A percentile compares a stretch with the other conserved stretches of the same genome.
These are phyloP conservation scores for Rugalucina vietnamica DNA, from an alignment of 2,888 invertebrate species.

Conservation along the genomic window DNA sequence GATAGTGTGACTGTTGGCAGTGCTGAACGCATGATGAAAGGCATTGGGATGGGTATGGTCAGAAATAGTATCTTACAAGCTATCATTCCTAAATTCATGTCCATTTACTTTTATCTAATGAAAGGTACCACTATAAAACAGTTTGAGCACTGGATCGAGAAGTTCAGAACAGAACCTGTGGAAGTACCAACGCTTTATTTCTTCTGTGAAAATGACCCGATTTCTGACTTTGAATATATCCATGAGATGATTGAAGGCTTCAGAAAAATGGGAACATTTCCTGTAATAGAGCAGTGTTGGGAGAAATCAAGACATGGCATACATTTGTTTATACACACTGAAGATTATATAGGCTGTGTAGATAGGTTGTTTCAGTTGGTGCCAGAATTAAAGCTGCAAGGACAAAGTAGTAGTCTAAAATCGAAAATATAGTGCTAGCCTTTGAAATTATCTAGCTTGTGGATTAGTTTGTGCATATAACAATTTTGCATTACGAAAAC, in stretches of 20 bases:
- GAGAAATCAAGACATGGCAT: slow-evolving; percentile 66
- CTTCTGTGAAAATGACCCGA: slow-evolving; percentile 69
- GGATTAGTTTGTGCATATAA: no score
- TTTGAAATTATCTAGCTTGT: no score
- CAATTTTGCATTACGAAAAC: no score
- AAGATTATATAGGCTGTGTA: slow-evolving; percentile 53
- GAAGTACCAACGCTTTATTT: slow-evolving; percentile 69
- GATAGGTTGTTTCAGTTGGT: slow-evolving; percentile 36
- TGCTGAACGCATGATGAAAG: slow-evolving; percentile 68
- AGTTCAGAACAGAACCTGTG: slow-evolving; percentile 63
- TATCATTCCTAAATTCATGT: slow-evolving; percentile 50
- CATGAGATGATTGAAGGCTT: slow-evolving; percentile 59
- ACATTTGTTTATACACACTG: slow-evolving; percentile 55
- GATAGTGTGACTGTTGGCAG: slow-evolving; percentile 77
- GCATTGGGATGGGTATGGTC: slow-evolving; percentile 63
- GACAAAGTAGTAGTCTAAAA: no score
- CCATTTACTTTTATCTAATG: slow-evolving; percentile 67
- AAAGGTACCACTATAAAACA: slow-evolving; percentile 68
- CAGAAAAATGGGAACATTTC: slow-evolving; percentile 50
- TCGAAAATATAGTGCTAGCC: no score
- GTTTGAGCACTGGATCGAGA: slow-evolving; percentile 64
- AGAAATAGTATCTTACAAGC: slow-evolving; percentile 52
- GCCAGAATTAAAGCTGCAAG: slow-evolving; percentile 19
- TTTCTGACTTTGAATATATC: slow-evolving; percentile 66
- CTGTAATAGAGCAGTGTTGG: slow-evolving; percentile 60